phyloP scores from a whole-genome alignment of 2,113 vertebrate species.

The Cyprinodon variegatus region DNA sequence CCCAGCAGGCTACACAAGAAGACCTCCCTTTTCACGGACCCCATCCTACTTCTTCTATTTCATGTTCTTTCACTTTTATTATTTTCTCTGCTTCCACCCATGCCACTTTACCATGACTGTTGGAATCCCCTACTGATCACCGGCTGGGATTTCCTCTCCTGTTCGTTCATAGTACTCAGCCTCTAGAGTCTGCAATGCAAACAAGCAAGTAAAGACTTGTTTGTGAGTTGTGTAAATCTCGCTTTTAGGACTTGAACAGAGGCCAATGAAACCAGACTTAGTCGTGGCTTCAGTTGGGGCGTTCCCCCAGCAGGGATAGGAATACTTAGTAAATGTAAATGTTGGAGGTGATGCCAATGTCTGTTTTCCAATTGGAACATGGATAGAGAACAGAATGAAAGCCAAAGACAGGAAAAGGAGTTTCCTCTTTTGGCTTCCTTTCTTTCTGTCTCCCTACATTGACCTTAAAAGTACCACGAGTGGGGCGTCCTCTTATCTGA shows the following conservation, averaged over 20 bases:
- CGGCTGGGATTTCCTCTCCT: constrained; percentile 15
- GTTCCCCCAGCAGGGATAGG: neutral
- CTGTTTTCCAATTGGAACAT: neutral
- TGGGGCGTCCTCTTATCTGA: constrained; percentile 46
- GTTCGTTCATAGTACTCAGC: constrained; percentile 4
- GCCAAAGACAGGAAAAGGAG: constrained; percentile 66
- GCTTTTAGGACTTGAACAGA: neutral
- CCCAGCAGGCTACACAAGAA: neutral
- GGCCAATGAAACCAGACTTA: neutral
- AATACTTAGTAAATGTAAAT: neutral
- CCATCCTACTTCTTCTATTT: neutral
- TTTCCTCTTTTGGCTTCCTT: constrained; percentile 54
- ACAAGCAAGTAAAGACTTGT: neutral
- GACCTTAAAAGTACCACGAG: constrained; percentile 54
- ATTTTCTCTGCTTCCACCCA: neutral
- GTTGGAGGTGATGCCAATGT: neutral
- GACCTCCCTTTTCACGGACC: constrained; percentile 1
- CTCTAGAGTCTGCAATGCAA: neutral
- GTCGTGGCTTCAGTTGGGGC: neutral
- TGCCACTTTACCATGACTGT: constrained; percentile 37
- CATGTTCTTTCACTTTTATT: constrained; percentile 19
- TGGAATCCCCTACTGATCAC: constrained; percentile 14
- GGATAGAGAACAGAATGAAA: constrained; percentile 26
- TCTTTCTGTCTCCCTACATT: constrained; percentile 37
- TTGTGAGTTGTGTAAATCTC: neutral